These are phyloP conservation scores for Arrhopalites spinosus DNA, from an alignment of 2,888 invertebrate genomes.

Conservation along the genomic window DNA sequence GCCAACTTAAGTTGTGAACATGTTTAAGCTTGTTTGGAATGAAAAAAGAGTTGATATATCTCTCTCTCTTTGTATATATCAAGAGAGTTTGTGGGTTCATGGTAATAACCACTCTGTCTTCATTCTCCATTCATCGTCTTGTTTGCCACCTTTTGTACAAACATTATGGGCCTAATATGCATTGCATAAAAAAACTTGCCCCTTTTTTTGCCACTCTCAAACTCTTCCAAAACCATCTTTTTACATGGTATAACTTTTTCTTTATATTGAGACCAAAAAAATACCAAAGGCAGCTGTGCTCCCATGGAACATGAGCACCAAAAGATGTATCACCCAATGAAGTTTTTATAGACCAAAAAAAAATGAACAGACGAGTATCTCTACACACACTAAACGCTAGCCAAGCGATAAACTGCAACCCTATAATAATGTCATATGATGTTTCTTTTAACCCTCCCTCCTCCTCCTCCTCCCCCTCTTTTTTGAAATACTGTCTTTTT, in stretches of 20 bases:
- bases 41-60: not conserved
- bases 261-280: not conserved
- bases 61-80: not conserved
- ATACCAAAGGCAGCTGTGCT: not conserved
- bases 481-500: not conserved
- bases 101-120: conserved; percentile 9
- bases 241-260: not conserved
- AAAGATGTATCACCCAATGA: too few relatives aligned
- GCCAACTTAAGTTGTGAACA: too few relatives aligned
- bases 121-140: not conserved
- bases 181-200: not conserved
- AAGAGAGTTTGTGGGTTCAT: not conserved
- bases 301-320: not conserved
- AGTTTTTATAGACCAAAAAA: too few relatives aligned
- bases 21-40: not conserved
- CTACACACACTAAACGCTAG: conserved; percentile 7
- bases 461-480: not conserved
- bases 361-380: not conserved
- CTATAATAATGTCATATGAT: conserved; percentile 11
- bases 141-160: conserved; percentile 6
- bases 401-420: conserved; percentile 11
- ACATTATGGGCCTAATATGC: not conserved
- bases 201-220: not conserved
- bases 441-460: not conserved
- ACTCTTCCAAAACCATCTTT: not conserved